Evolutionary conservation across 2,888 invertebrate species (phyloP), one percentile per base, ranked within the genome.

Genomic region (Teleogryllus oceanicus): DNA sequence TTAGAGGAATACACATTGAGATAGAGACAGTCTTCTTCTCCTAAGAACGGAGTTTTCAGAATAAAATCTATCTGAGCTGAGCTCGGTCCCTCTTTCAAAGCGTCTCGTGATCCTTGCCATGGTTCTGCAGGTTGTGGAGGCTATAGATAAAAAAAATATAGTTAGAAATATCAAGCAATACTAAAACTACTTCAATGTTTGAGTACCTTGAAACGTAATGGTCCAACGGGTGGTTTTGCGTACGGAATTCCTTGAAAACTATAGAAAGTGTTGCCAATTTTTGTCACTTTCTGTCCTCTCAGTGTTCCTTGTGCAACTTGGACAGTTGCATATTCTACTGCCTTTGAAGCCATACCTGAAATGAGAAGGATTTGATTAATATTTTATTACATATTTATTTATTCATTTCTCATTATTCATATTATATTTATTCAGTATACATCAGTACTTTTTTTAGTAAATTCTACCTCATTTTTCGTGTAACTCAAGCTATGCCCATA

Each of bases 21-120:
- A 50, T 77, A 74, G 16, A 80, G 75, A 51, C 80, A 80, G 51
- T 80, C 80, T 77, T 80, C 80, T 21, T 50, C 24, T 3, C 80
- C 80, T 2, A 21, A n/a, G 12, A 77, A 24, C 4, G 13, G 5
- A 1, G n/a, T 20, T 2, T 24, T 16, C 8, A 49, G 50, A n/a
- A 79, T 18, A 16, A 74, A 11, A 51, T 77, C 50, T 4, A 10
- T 76, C 16, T 80, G 80, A 49, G 77, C 49, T 21, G 79, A 80
- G 8, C 13, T 11, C 18, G 77, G 51, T 18, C 77, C 79, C 16
- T 51, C 77, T 18, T 51, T 74, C 24, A 74, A 77, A 37, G 79
- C 78, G 37, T 74, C 20, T 24, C 49, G 49, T 12, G 74, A 16
- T 18, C 75, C 80, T 11, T 49, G 77, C 80, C 80, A 80, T 49